A percentile compares a stretch with the other conserved stretches of the same genome.
Evolutionary conservation across 2,888 invertebrate species (phyloP).

Genomic region (Octonoba sinensis): DNA sequence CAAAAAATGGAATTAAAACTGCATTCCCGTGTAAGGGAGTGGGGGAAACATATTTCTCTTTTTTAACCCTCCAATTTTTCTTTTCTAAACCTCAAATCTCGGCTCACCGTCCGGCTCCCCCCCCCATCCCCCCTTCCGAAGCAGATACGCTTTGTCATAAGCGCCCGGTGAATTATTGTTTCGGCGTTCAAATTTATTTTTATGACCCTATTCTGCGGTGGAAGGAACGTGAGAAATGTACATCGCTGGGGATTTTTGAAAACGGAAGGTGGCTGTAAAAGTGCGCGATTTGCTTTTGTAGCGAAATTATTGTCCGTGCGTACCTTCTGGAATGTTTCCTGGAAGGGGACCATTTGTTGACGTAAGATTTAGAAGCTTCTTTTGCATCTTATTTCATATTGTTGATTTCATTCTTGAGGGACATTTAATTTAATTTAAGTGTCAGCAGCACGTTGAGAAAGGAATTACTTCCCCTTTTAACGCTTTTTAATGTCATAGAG

Average conservation of each 20-base stretch:
- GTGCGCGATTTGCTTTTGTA: conserved; percentile 2
- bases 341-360: no score
- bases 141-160: conserved; percentile 42
- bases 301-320: neutral
- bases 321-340: no score
- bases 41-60: neutral
- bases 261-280: neutral
- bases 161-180: conserved; percentile 45
- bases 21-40: conserved; percentile 20
- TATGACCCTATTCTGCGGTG: conserved; percentile 20
- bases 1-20: conserved; percentile 22
- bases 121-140: conserved; percentile 34
- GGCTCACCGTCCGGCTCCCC: conserved; percentile 40
- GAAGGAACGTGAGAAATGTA: conserved; percentile 40
- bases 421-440: no score
- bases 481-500: no score
- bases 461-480: no score
- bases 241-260: conserved; percentile 20
- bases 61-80: no score
- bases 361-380: no score
- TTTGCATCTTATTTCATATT: no score
- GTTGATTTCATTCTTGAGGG: no score
- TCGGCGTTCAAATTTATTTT: conserved; percentile 36
- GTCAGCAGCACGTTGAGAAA: no score
- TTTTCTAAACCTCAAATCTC: conserved; percentile 25